phyloP scores from a whole-genome alignment of 23 tunicate species.

The Trididemnum nubilum region DNA sequence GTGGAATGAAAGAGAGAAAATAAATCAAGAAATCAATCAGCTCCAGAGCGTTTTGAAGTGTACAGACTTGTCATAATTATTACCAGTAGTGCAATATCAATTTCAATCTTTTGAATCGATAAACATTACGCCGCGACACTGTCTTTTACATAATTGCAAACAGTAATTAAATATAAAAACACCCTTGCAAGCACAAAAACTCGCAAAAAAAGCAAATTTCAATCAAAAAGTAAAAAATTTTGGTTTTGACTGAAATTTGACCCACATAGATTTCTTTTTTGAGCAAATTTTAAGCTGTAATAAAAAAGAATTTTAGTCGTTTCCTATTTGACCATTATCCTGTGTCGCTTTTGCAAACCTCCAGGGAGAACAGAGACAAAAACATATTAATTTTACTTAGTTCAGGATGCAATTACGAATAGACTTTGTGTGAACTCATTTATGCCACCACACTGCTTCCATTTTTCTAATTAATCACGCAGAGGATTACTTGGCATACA shows the following conservation, averaged over 20 bases:
- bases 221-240: too few relatives aligned
- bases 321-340: neutral
- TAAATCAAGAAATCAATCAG: conserved; percentile 22
- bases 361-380: conserved; percentile 6
- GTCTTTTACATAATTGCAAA: neutral
- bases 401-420: conserved; percentile 9
- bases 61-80: conserved; percentile 33
- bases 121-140: neutral
- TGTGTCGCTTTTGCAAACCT: neutral
- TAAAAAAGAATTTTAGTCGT: too few relatives aligned
- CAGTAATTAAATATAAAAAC: neutral
- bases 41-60: neutral
- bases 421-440: conserved; percentile 20
- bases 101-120: conserved; percentile 31
- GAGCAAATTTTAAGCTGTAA: too few relatives aligned
- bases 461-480: too few relatives aligned
- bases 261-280: too few relatives aligned
- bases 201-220: too few relatives aligned
- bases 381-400: conserved; percentile 22
- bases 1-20: neutral
- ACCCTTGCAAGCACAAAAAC: neutral
- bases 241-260: too few relatives aligned
- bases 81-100: conserved; percentile 13
- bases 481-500: too few relatives aligned
- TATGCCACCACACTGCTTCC: neutral